Base-by-base conservation (phyloP, 1,140 invertebrate species). In the Caenorhabditis remanei region DNA sequence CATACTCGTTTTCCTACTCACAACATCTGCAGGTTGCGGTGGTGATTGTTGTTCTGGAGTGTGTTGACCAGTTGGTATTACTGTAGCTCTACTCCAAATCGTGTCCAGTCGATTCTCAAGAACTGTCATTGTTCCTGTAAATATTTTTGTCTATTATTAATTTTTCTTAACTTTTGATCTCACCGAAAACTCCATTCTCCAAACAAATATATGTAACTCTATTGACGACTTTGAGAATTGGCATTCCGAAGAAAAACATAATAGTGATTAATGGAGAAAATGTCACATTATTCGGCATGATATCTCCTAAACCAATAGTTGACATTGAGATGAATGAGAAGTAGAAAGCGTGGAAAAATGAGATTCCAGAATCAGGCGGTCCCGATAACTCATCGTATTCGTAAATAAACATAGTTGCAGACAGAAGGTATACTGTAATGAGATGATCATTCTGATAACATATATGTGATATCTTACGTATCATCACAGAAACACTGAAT, bases 271-370 rank as follows among this genome's bases (percentile, higher is more conserved):
- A 16, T 3, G 85, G 85, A 40, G 46, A 56, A 43, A 86, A 86
- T 41, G 85, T 71, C 6, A 75, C 85, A 86, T 86, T 86, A 40
- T 79, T 86, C 6, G 85, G 85, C 75, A 86, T 82, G 40, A 86
- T 50, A 75, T 86, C 85, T 48, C 85, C 85, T 7, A 86, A n/a
- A 24, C 85, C 85, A 40, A 86, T 79, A 41, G 85, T 86, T 24
- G 85, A 71, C 43, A 86, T 86, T 21, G 67, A 79, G 21, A 86
- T 86, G 50, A 86, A 86, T 19, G 85, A 86, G 58, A 86, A 86
- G 56, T 86, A 86, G 40, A 86, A 56, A 3, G 85, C 85, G 41
- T 86, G 63, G 67, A 86, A 86, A 11, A 86, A 75, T 16, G 63
- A 55, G 14, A 86, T 86, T 71, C 85, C 85, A 55, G 63, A 71